Conservation (phyloP, 1,140 invertebrate species). For the Drosophila miranda region DNA sequence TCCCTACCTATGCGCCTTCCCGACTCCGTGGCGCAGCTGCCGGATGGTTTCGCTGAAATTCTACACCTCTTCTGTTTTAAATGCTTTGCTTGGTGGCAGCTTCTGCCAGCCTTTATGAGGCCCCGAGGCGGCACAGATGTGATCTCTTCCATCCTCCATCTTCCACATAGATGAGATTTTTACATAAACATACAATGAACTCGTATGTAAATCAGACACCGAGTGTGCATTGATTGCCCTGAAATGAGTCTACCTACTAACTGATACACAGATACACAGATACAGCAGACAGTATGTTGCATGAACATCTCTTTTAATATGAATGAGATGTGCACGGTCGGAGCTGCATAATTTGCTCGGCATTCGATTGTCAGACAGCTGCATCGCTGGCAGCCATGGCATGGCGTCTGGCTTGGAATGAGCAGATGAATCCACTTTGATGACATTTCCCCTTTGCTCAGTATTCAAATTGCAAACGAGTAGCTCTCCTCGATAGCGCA, state of each 20-base stretch:
- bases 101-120: conserved; percentile 35
- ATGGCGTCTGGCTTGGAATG: conserved; percentile 15
- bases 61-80: conserved; percentile 55
- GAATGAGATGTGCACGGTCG: conserved; percentile 5
- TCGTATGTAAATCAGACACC: conserved; percentile 50
- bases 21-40: conserved; percentile 15
- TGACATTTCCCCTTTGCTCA: conserved; percentile 20
- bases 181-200: no score
- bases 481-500: not conserved
- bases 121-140: conserved; percentile 40
- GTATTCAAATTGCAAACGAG: conserved; percentile 36
- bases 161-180: not conserved
- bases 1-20: not conserved
- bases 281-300: not conserved
- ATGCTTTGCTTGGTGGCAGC: conserved; percentile 16
- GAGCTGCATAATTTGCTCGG: conserved; percentile 26
- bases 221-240: conserved; percentile 37
- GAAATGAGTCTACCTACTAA: conserved; percentile 3
- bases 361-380: conserved; percentile 2
- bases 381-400: conserved; percentile 33
- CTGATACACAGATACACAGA: not conserved
- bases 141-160: not conserved
- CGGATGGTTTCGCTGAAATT: conserved; percentile 22
- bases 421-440: conserved; percentile 21
- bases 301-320: conserved; percentile 12